These are phyloP conservation scores for Macropis europaea DNA, from an alignment of 2,888 invertebrate species.

Conservation along the genomic window DNA sequence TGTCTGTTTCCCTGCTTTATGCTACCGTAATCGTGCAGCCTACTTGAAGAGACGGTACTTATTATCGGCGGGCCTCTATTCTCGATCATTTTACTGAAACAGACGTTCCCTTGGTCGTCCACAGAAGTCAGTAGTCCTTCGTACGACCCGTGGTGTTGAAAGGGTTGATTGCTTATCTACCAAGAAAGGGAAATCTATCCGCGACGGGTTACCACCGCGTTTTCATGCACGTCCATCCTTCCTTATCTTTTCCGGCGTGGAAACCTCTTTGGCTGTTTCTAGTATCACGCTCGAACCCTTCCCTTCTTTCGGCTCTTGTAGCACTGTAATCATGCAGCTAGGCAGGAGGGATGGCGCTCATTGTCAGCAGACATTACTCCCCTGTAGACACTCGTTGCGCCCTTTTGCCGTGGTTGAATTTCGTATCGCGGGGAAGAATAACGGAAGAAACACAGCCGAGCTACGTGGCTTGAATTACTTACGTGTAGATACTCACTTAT, in stretches of 20 bases:
- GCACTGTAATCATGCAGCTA: conserved; percentile 49
- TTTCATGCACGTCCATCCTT: background rate
- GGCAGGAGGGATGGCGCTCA: conserved; percentile 45
- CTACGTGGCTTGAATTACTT: conserved; percentile 36
- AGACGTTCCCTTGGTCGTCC: background rate
- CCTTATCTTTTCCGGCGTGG: conserved; percentile 14
- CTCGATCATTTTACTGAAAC: conserved; percentile 1
- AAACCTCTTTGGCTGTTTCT: conserved; percentile 33
- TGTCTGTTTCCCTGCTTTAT: conserved; percentile 4
- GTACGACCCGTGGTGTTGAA: background rate
- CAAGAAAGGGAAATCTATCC: conserved; percentile 4
- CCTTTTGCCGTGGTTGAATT: conserved; percentile 44
- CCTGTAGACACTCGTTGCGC: conserved; percentile 52
- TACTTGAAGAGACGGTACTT: conserved; percentile 18
- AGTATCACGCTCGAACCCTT: conserved; percentile 26
- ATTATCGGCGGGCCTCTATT: conserved; percentile 20
- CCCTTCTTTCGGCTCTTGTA: conserved; percentile 21
- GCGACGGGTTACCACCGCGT: background rate
- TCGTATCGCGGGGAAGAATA: conserved; percentile 32
- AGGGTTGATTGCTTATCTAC: conserved; percentile 35
- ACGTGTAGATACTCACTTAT: background rate
- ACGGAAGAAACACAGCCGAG: conserved; percentile 28
- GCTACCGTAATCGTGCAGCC: conserved; percentile 18
- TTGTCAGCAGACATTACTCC: conserved; percentile 58
- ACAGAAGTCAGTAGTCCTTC: background rate